Percentiles rank a stretch among this genome's conserved stretches.
Conservation (phyloP, 2,888 invertebrate species). For the Peribatodes rhomboidaria region DNA sequence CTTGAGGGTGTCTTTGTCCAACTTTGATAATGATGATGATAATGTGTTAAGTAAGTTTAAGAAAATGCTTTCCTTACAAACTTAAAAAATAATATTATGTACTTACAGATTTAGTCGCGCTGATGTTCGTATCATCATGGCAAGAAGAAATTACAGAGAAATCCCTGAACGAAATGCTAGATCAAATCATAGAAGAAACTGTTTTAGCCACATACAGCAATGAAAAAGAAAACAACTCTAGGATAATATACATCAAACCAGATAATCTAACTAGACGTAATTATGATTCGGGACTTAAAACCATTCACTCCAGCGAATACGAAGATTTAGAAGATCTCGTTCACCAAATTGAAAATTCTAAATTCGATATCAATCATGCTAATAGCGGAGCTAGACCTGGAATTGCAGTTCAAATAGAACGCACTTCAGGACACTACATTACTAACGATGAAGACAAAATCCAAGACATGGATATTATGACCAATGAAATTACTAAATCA, state of each 20-base stretch:
- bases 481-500: constrained; percentile 11
- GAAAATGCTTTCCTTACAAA: neutral
- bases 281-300: neutral
- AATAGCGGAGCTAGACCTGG: constrained; percentile 2
- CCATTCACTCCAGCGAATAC: constrained; percentile 15
- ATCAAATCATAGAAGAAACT: constrained; percentile 40
- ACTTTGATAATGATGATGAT: too few species aligned
- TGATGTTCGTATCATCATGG: constrained; percentile 26
- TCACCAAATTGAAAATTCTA: constrained; percentile 16
- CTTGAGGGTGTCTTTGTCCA: too few species aligned
- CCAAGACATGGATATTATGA: constrained; percentile 7
- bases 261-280: constrained; percentile 16
- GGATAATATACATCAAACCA: constrained; percentile 28
- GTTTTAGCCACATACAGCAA: constrained; percentile 11
- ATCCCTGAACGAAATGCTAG: constrained; percentile 33
- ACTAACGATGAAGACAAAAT: neutral
- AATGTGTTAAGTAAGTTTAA: too few species aligned
- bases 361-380: neutral
- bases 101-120: constrained; percentile 29
- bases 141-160: constrained; percentile 39
- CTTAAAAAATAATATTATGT: neutral
- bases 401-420: constrained; percentile 19
- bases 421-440: neutral
- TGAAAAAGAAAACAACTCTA: constrained; percentile 37
- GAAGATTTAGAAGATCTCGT: constrained; percentile 25